Evolutionary conservation across 2,797 vertebrate species (phyloP).

Genomic region (Setipinna tenuifilis): DNA sequence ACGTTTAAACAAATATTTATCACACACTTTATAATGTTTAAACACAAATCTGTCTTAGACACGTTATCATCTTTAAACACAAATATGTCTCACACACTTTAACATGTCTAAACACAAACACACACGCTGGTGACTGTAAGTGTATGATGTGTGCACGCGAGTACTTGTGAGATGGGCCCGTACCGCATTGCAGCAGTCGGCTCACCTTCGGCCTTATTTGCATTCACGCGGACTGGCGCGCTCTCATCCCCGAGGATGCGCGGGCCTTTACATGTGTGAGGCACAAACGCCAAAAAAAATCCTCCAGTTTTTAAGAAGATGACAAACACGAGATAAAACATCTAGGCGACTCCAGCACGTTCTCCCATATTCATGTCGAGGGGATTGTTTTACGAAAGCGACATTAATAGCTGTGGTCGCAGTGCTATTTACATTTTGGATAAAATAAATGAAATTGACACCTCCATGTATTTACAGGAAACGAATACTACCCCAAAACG

Average conservation of each 20-base stretch:
- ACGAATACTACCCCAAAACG: neutral
- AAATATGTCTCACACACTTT: too few relatives aligned
- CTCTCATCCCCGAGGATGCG: constrained; percentile 46
- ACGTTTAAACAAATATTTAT: too few relatives aligned
- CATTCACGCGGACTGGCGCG: constrained; percentile 64
- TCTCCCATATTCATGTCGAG: neutral
- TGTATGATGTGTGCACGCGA: neutral
- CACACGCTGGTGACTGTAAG: too few relatives aligned
- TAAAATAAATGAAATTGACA: neutral
- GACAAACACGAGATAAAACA: neutral
- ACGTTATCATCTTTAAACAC: too few relatives aligned
- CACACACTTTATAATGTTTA: too few relatives aligned
- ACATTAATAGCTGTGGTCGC: neutral
- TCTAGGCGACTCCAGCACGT: neutral
- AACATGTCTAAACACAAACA: too few relatives aligned
- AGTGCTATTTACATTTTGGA: neutral
- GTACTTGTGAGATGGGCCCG: constrained; percentile 40
- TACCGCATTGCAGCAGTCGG: constrained; percentile 80
- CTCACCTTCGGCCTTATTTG: constrained; percentile 71
- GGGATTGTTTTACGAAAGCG: neutral
- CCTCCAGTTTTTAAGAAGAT: neutral
- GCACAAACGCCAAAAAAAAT: neutral
- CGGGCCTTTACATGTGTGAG: constrained; percentile 45
- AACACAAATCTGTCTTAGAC: too few relatives aligned
- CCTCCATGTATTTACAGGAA: neutral